phyloP scores from a whole-genome alignment of 2,797 vertebrate species.

The Carcharodon carcharias region DNA sequence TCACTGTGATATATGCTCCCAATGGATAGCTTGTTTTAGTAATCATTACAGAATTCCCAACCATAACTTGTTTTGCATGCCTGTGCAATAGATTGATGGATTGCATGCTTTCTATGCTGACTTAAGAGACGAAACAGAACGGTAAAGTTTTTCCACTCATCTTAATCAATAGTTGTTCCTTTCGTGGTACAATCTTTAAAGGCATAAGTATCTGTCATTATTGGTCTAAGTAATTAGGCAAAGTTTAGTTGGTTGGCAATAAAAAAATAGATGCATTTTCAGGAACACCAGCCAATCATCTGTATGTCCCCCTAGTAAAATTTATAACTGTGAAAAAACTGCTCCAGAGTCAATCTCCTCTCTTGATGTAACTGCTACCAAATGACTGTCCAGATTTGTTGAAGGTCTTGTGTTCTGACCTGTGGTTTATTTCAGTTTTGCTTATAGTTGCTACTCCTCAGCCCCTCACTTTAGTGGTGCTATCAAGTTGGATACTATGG shows the following conservation, averaged over 20 bases:
- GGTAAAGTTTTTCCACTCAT: background rate
- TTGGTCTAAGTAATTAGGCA: background rate
- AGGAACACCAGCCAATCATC: background rate
- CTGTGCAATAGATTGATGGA: slow-evolving; percentile 12
- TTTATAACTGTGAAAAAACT: background rate
- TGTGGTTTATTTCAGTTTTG: background rate
- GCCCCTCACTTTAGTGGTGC: no score
- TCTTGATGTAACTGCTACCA: background rate
- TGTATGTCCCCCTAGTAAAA: background rate
- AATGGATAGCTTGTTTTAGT: background rate
- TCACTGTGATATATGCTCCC: background rate
- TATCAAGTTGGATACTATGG: background rate
- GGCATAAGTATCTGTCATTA: background rate
- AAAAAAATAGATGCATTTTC: background rate
- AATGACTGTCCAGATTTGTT: background rate
- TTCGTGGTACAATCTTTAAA: background rate
- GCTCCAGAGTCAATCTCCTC: background rate
- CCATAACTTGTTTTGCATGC: background rate
- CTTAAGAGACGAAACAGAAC: background rate
- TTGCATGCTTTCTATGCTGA: background rate
- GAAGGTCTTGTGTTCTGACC: no score
- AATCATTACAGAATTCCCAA: background rate
- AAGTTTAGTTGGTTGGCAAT: background rate
- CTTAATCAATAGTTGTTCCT: background rate
- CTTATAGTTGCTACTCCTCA: background rate